Base-by-base conservation (phyloP, 2,113 vertebrate genomes). In the Caranx melampygus region DNA sequence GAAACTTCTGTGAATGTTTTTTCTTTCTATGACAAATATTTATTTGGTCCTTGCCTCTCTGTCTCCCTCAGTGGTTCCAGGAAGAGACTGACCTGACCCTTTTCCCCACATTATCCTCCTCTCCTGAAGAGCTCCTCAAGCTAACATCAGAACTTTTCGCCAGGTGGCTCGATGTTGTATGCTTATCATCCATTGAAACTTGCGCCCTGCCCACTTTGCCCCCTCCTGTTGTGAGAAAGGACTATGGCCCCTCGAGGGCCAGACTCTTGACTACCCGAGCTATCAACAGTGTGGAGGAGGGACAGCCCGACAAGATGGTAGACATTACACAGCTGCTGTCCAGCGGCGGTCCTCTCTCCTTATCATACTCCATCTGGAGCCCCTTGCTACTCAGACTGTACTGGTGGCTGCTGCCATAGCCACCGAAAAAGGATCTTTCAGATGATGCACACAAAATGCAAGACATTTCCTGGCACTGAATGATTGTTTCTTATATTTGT, bases 71-170 rank as follows among this genome's bases (percentile, higher is more conserved):
- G 95, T 89, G 60, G 57, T 93, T 95, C 86, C 92, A 64, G 62
- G 94, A 95, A 60, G 86, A 80, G 21, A 92, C 83, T 0, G 89
- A 95, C 57, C 47, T 89, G 40, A 35, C 82, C 8, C 47, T 65
- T 1, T 90, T 92, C 52, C 65, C 92, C 2, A 52, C 11, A 0
- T 49, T 85, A 26, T 37, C 58, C 15, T 95, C 94, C 44, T 93
- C 92, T 54, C 95, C 94, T 13, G 93, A 94, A 59, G 81, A 90
- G 13, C 94, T 95, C 44, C 93, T 95, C 21, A 89, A 75, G 34
- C 70, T 92, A 16, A 95, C 95, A 0, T 93, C 93, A 35, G 80
- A 84, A 66, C 82, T 95, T 61, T 85, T 95, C 31, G 57, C 78
- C 14, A 82, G 52, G 7, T 95, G 93, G 94, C 86, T 95, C 3